phyloP scores from a whole-genome alignment of 2,113 vertebrate genomes.

The Scortum barcoo region DNA sequence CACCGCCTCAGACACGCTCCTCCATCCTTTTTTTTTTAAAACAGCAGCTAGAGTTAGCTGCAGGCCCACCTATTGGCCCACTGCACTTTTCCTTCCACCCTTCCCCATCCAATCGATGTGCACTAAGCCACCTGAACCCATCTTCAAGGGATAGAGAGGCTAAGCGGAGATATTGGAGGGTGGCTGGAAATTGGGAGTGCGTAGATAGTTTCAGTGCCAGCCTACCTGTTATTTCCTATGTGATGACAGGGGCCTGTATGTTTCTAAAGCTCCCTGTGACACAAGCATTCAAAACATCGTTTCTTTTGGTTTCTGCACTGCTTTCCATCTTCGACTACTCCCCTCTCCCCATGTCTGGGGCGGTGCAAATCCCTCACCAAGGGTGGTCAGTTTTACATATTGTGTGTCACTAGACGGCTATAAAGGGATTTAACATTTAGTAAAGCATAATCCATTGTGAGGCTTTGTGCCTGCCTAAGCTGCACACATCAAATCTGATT shows the following conservation, averaged over 20 bases:
- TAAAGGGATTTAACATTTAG: conserved; percentile 87
- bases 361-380: conserved; percentile 79
- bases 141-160: conserved; percentile 69
- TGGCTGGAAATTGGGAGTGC: conserved; percentile 47
- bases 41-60: conserved; percentile 55
- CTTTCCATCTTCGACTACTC: conserved; percentile 26
- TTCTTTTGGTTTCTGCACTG: conserved; percentile 21
- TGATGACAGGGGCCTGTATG: conserved; percentile 36
- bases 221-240: conserved; percentile 61
- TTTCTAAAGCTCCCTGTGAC: conserved; percentile 53
- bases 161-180: conserved; percentile 61
- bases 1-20: conserved; percentile 51
- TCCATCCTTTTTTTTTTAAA: conserved; percentile 57
- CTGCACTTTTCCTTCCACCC: conserved; percentile 53
- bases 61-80: conserved; percentile 55
- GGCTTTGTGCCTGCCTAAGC: conserved; percentile 84
- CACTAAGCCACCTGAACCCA: conserved; percentile 70
- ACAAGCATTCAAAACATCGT: conserved; percentile 72
- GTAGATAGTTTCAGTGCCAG: conserved; percentile 56
- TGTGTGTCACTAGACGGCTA: conserved; percentile 85
- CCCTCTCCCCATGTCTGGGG: conserved; percentile 44
- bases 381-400: conserved; percentile 87
- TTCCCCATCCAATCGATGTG: conserved; percentile 72
- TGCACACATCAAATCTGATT: conserved; percentile 85
- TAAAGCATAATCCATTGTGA: conserved; percentile 82